Evolutionary conservation across 2,888 invertebrate genomes (phyloP).

Genomic region (Pandemis heparana): DNA sequence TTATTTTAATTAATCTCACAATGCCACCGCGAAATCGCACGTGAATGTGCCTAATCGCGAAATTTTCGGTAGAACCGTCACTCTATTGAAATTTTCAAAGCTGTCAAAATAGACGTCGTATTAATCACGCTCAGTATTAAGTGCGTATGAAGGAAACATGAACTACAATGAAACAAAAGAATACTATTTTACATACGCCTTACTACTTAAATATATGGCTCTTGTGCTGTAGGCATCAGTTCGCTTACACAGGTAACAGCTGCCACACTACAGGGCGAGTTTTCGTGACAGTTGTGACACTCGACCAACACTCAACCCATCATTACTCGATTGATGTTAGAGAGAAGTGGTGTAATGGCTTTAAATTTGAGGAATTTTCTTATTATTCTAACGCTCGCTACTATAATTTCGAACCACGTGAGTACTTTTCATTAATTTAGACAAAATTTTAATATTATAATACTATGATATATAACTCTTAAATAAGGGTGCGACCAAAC

Average conservation of each 20-base stretch:
- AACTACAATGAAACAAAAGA: constrained; percentile 2
- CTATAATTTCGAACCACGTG: background rate
- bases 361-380: background rate
- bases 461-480: too few relatives aligned
- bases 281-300: background rate
- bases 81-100: background rate
- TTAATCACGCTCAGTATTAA: background rate
- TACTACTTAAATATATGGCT: background rate
- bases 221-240: background rate
- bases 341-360: background rate
- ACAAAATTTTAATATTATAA: too few relatives aligned
- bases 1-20: too few relatives aligned
- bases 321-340: background rate
- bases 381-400: background rate
- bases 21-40: too few relatives aligned
- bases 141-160: background rate
- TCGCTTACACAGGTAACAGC: background rate
- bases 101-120: background rate
- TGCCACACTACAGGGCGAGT: background rate
- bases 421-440: background rate
- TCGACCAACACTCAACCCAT: too few relatives aligned
- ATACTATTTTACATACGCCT: background rate
- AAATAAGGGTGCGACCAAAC: too few relatives aligned
- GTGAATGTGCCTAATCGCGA: too few relatives aligned
- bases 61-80: too few relatives aligned